These are phyloP conservation scores for Daktulosphaira vitifoliae DNA, from an alignment of 1,140 invertebrate genomes.

Conservation along the genomic window DNA sequence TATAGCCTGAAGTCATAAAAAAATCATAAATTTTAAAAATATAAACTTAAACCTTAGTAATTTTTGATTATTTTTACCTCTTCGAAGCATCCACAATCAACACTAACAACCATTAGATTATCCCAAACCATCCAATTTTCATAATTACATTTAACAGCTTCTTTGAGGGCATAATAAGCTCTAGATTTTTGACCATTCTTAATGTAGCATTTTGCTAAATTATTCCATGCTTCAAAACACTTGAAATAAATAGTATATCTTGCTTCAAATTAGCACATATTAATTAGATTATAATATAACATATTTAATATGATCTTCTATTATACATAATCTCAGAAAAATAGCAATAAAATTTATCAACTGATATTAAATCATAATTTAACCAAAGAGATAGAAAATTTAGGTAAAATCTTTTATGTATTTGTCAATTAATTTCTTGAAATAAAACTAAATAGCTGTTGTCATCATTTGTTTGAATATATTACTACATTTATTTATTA, in stretches of 20 bases:
- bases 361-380: no score
- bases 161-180: slow-evolving; percentile 73
- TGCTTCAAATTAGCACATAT: no score
- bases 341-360: no score
- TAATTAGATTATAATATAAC: no score
- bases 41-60: no score
- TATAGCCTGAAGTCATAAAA: slow-evolving; percentile 52
- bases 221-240: slow-evolving; percentile 96
- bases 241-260: slow-evolving; percentile 43
- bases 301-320: no score
- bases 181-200: slow-evolving; percentile 74
- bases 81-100: slow-evolving; percentile 63
- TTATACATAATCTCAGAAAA: no score
- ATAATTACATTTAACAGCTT: slow-evolving; percentile 87
- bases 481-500: not conserved
- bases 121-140: slow-evolving; percentile 97
- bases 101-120: slow-evolving; percentile 77
- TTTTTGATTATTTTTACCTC: slow-evolving; percentile 46
- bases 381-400: no score
- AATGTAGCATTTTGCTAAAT: slow-evolving; percentile 86
- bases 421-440: no score
- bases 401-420: no score
- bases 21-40: slow-evolving; percentile 4
- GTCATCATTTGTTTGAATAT: no score
- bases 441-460: no score